phyloP scores from a whole-genome alignment of 2,113 vertebrate species.

The Larimichthys crocea region DNA sequence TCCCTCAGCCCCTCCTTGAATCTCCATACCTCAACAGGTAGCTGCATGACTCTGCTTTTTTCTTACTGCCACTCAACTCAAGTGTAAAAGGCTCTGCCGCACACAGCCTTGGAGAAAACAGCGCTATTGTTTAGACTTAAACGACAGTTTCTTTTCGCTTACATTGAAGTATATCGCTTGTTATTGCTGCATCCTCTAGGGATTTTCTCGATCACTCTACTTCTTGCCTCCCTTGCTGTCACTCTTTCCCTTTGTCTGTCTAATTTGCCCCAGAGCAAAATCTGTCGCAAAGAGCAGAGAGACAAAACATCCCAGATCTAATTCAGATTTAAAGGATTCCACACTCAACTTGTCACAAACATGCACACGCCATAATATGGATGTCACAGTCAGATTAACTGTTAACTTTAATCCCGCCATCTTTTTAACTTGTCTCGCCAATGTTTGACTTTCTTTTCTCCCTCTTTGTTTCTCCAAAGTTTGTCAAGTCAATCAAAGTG shows the following conservation, averaged over 20 bases:
- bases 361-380: not conserved
- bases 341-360: not conserved
- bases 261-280: slow-evolving; percentile 21
- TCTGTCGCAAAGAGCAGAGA: not conserved
- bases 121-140: not conserved
- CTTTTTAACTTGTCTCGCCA: not conserved
- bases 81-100: not conserved
- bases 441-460: not conserved
- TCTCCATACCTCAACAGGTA: slow-evolving; percentile 58
- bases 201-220: slow-evolving; percentile 5
- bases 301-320: slow-evolving; percentile 15
- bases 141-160: not conserved
- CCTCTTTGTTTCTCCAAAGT: not conserved
- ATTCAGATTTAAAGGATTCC: slow-evolving; percentile 1
- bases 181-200: slow-evolving; percentile 14
- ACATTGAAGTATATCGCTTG: slow-evolving; percentile 23
- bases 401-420: not conserved
- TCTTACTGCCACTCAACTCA: not conserved
- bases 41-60: slow-evolving; percentile 49
- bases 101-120: slow-evolving; percentile 9
- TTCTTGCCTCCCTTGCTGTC: not conserved
- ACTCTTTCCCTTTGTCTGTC: not conserved
- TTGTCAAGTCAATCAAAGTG: slow-evolving; percentile 25
- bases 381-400: not conserved
- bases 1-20: slow-evolving; percentile 25